Base-by-base conservation (phyloP, 2,888 invertebrate species). In the Clusia tigrina region DNA sequence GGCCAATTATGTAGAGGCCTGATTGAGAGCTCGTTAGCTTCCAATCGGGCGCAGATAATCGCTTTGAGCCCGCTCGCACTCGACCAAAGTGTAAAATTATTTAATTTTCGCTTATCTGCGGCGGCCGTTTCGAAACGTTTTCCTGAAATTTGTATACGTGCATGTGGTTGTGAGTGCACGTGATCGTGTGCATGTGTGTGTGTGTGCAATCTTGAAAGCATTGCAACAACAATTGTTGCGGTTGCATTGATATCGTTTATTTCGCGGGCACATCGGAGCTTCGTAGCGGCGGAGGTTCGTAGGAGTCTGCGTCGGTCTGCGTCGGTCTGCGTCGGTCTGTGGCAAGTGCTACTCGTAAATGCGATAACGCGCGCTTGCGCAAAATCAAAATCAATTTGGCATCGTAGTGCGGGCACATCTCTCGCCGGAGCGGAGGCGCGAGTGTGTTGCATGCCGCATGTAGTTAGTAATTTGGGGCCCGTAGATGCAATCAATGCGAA, bases 41-140 rank as follows among this genome's bases (percentile, higher is more conserved):
- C 68, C 76, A 72, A 74, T 77, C 73, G 77, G n/a, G 70, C 51
- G 71, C 75, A 71, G 76, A 78, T 78, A 78, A 78, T 78, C 80
- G 79, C 72, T 63, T 57, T 22, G 48, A n/a, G n/a, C n/a, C n/a
- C 48, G 22, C 22, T 48, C 22, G 22, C 48, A 48, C 22, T 20
- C 18, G 20, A 3, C 48, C 76, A 77, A 77, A 77, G 74, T 74
- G 78, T 77, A 74, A 77, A 77, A 77, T 74, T 77, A 77, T 78
- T 74, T 74, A 74, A 74, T 74, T 76, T 74, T 69, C 71, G 76
- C 74, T 69, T 69, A 67, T 68, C 66, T 58, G 57, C 55, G 48
- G 48, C 48, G n/a, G 32, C 32, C 6, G 32, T 12, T 6, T n/a
- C n/a, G n/a, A n/a, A n/a, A n/a, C n/a, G n/a, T n/a, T n/a, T n/a